Base-by-base conservation (phyloP, 2,113 vertebrate species). In the Synchiropus splendidus region DNA sequence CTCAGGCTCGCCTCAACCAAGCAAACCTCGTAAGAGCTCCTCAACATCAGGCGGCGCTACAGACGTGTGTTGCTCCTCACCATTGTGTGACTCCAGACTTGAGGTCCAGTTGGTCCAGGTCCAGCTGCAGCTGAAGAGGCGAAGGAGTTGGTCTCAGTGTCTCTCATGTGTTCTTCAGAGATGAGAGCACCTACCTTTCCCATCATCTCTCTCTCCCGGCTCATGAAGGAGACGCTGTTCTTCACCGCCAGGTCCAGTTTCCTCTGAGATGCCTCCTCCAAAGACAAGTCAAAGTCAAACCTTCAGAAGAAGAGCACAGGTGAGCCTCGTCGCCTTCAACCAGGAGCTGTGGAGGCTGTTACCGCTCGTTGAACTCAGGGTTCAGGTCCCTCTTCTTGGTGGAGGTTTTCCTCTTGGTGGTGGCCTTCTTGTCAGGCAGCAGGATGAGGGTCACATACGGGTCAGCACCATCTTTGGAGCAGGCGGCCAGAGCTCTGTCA, bases 301-400 rank as follows among this genome's bases (percentile, higher is more conserved):
- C 91, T 94, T 43, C 2, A 37, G 15, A 48, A 15, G 13, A 36
- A 15, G 12, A 41, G 3, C 12, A n/a, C 13, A 39, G n/a, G n/a
- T n/a, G 5, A 31, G 4, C 11, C 8, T 4, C 13, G 6, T 40
- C 18, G 9, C 4, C 35, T 14, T 8, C 11, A 11, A 38, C 16
- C 4, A 14, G 3, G 15, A 36, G 34, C 2, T 11, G 12, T 11
- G 12, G 12, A 41, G 37, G 8, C 3, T 15, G 43, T 54, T 16
- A 90, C 92, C 87, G 89, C 54, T 94, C 92, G 1, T 79, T 91
- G 46, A 89, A 94, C 21, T 91, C 90, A 2, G 91, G 92, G 64
- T 87, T 92, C 18, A 88, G 71, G 32, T 89, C 90, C 65, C 67
- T 87, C 77, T 85, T 94, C 76, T 89, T 92, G 38, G 87, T 84